Percentiles rank a stretch among this genome's conserved stretches.
Conservation (phyloP, 2,888 invertebrate species). For the Diarsia rubi region DNA sequence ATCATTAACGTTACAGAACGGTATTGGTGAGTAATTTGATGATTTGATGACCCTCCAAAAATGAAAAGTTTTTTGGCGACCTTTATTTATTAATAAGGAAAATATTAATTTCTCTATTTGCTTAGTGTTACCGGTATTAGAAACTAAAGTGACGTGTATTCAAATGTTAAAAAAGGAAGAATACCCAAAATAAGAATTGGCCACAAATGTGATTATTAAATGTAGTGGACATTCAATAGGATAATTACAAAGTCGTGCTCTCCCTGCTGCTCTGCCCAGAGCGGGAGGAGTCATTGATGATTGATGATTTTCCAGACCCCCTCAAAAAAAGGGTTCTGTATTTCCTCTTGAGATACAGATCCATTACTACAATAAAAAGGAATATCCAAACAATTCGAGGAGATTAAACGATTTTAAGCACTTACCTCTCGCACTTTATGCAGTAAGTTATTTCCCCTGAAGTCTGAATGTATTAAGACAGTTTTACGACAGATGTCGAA, state of each 20-base stretch:
- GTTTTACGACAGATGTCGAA: not conserved
- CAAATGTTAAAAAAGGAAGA: too few species aligned
- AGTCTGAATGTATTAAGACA: not conserved
- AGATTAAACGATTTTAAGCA: not conserved
- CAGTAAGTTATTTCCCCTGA: slow-evolving; percentile 6
- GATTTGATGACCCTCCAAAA: too few species aligned
- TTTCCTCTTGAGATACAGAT: not conserved
- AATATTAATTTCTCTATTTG: not conserved
- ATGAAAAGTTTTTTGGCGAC: too few species aligned
- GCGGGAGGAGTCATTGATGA: too few species aligned
- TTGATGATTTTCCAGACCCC: too few species aligned
- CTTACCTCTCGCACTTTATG: slow-evolving; percentile 2
- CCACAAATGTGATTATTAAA: not conserved
- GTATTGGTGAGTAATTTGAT: too few species aligned
- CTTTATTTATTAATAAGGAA: too few species aligned
- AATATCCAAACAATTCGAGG: not conserved
- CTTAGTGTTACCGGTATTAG: not conserved
- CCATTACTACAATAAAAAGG: not conserved
- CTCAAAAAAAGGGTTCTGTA: not conserved
- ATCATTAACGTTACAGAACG: too few species aligned
- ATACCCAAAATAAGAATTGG: not conserved
- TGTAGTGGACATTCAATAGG: not conserved
- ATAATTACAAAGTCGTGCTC: too few species aligned
- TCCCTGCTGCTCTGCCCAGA: too few species aligned
- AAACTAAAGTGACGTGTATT: not conserved